Evolutionary conservation across 2,888 invertebrate genomes (phyloP).

Genomic region (Falcaria lacertinaria): DNA sequence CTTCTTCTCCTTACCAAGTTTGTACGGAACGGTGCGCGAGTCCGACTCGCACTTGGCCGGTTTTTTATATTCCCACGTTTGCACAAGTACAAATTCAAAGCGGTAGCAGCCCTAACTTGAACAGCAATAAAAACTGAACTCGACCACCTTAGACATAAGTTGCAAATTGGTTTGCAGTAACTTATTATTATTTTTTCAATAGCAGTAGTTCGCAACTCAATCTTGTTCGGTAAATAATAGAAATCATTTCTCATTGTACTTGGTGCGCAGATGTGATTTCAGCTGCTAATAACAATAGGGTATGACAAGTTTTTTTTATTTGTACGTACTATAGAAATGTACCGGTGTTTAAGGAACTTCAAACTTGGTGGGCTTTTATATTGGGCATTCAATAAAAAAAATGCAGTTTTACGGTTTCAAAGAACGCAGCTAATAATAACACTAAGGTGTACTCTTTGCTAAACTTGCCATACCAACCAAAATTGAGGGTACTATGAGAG

Average conservation of each 20-base stretch:
- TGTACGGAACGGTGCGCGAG: background rate
- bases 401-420: background rate
- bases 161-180: background rate
- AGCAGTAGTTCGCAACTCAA: background rate
- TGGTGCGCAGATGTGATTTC: conserved; percentile 1
- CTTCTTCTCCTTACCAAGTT: too few relatives aligned
- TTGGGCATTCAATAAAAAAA: background rate
- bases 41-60: background rate
- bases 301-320: background rate
- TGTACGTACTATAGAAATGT: background rate
- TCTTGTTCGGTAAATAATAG: background rate
- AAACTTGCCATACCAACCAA: too few relatives aligned
- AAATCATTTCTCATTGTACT: background rate
- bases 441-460: too few relatives aligned
- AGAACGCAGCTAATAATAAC: too few relatives aligned
- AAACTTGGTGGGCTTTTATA: background rate
- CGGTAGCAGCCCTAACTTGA: background rate
- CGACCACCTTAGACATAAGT: background rate
- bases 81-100: background rate
- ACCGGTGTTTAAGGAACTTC: background rate
- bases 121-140: background rate
- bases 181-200: background rate
- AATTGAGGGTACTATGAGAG: too few relatives aligned
- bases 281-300: conserved; percentile 1
- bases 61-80: background rate